Base-by-base conservation (phyloP, 2,888 invertebrate genomes). In the Fragum sueziense region DNA sequence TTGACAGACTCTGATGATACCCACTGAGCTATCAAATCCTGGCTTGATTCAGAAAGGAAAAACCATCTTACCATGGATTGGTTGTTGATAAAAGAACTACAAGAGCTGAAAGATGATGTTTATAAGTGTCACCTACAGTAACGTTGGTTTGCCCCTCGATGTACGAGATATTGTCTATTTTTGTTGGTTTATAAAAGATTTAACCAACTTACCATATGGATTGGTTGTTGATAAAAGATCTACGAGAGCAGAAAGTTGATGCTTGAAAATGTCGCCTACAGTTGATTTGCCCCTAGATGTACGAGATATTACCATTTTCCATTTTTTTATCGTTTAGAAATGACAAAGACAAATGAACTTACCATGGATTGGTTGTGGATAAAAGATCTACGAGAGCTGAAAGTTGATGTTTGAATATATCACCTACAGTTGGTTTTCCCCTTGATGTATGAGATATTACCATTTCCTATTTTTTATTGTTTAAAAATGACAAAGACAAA, bases 341-440 rank as follows among this genome's bases (percentile, higher is more conserved):
- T n/a, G n/a, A n/a, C n/a, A n/a, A n/a, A n/a, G n/a, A n/a, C n/a
- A n/a, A n/a, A n/a, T n/a, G n/a, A n/a, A 47, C 61, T 61, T 61
- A 61, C 61, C 69, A 61, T n/a, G 91, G 91, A n/a, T 90, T 90
- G 25, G 91, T 91, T 14, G 85, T 83, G 33, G 86, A 88, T 29
- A 91, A 84, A 25, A 91, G 87, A 82, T 90, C 90, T 9, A 90
- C 90, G 74, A 91, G 85, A 70, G 90, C 90, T 84, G 89, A 90
- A 67, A 91, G 85, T 86, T 91, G 90, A 68, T 91, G 91, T 73
- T 90, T 90, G 80, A 91, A 90, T 57, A 90, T 91, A 74, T 90
- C 91, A 7, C 90, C 90, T 20, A 91, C 91, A 3, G 91, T 91
- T 54, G 91, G 91, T 74, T 89, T 90, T 41, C 88, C 88, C 25